Percentiles rank a stretch among this genome's conserved stretches.
These are phyloP conservation scores for Fregetta grallaria DNA, from an alignment of 2,113 vertebrate species.

Conservation along the genomic window DNA sequence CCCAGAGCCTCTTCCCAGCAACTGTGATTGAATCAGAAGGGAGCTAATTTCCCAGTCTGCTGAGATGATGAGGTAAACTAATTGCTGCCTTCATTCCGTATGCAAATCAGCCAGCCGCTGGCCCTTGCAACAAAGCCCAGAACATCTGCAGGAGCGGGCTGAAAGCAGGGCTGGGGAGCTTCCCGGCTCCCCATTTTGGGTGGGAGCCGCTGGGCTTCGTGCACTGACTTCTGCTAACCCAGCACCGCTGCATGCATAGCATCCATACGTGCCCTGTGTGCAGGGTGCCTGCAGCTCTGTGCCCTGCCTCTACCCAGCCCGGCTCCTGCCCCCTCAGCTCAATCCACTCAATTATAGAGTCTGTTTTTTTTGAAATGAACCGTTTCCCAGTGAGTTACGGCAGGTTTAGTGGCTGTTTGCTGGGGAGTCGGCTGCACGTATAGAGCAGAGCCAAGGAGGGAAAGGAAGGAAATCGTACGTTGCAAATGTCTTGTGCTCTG, in stretches of 20 bases:
- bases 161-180: neutral
- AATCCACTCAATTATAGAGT: accelerated
- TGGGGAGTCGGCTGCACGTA: accelerated
- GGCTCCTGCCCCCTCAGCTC: neutral
- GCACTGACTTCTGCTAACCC: accelerated
- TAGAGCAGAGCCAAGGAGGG: neutral
- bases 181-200: accelerated
- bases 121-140: neutral
- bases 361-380: neutral
- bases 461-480: accelerated
- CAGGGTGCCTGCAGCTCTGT: accelerated
- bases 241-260: accelerated
- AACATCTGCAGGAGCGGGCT: neutral
- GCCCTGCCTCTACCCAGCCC: neutral
- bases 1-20: neutral
- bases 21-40: neutral
- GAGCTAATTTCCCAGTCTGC: conserved; percentile 15
- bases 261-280: accelerated
- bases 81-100: conserved; percentile 24
- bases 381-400: accelerated
- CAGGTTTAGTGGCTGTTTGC: neutral
- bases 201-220: neutral
- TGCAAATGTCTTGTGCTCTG: neutral
- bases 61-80: neutral
- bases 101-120: neutral